These are phyloP conservation scores for Epinotia demarniana DNA, from an alignment of 2,888 invertebrate species.

Conservation along the genomic window DNA sequence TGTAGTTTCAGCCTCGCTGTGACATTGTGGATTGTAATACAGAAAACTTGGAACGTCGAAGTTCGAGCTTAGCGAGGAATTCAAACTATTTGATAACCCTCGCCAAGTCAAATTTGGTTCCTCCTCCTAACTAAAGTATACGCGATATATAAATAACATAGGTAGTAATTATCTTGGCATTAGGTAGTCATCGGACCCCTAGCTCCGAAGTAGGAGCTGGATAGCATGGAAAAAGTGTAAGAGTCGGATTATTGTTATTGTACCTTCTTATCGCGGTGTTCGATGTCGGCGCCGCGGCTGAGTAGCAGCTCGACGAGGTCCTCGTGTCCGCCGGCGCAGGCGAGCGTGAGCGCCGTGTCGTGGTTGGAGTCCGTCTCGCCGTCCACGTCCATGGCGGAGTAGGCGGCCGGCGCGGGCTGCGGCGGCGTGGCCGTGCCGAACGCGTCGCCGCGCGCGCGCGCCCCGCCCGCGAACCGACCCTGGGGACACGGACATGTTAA, in stretches of 20 bases:
- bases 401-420: slow-evolving; percentile 82
- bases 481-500: slow-evolving; percentile 44
- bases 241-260: not conserved
- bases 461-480: slow-evolving; percentile 65
- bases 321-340: slow-evolving; percentile 98
- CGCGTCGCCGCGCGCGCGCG: slow-evolving; percentile 56
- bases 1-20: not conserved
- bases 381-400: slow-evolving; percentile 95
- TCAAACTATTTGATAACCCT: not conserved
- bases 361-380: slow-evolving; percentile 99
- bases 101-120: no score
- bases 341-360: slow-evolving; percentile 98
- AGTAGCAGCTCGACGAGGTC: slow-evolving; percentile 97
- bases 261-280: slow-evolving; percentile 98
- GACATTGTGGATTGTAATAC: no score
- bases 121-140: no score
- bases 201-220: no score
- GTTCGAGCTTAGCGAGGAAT: not conserved
- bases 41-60: not conserved
- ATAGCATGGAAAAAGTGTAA: no score
- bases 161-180: no score
- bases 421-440: slow-evolving; percentile 66
- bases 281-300: slow-evolving; percentile 96
- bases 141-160: no score
- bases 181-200: no score